A percentile compares a stretch with the other conserved stretches of the same genome.
phyloP scores from a whole-genome alignment of 2,888 invertebrate species.

The Ophion ventricosus region DNA sequence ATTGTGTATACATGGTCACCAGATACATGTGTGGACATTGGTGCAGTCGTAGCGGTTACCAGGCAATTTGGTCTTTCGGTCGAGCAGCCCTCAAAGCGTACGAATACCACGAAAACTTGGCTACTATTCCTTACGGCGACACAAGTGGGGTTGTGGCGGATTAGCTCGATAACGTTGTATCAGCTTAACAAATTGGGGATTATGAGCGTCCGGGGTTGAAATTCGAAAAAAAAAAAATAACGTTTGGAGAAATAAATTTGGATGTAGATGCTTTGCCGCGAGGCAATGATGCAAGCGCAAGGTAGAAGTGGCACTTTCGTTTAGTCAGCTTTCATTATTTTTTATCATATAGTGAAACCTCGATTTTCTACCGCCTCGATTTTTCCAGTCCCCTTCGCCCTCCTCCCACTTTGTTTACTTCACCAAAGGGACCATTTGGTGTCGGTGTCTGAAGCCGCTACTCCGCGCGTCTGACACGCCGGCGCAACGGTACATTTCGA shows the following conservation, averaged over 20 bases:
- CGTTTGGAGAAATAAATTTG: background rate
- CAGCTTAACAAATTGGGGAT: constrained; percentile 13
- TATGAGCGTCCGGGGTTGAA: background rate
- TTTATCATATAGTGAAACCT: no score
- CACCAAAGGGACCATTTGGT: no score
- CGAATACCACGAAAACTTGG: constrained; percentile 29
- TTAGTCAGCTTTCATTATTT: no score
- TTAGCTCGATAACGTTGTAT: constrained; percentile 42
- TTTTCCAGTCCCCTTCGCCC: no score
- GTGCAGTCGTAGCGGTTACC: constrained; percentile 34
- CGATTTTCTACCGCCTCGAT: no score
- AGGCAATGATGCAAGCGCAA: no score
- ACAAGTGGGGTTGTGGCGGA: constrained; percentile 35
- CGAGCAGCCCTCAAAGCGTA: constrained; percentile 20
- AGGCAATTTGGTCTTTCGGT: constrained; percentile 58
- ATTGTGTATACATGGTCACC: background rate
- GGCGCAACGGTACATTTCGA: no score
- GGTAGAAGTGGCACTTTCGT: no score
- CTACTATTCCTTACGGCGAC: constrained; percentile 5
- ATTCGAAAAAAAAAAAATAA: background rate
- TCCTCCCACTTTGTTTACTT: no score
- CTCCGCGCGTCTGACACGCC: no score
- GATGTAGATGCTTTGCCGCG: no score
- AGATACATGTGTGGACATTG: background rate
- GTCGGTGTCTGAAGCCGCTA: no score